Evolutionary conservation across 2,797 vertebrate genomes (phyloP).

Genomic region (Dipus sagitta): DNA sequence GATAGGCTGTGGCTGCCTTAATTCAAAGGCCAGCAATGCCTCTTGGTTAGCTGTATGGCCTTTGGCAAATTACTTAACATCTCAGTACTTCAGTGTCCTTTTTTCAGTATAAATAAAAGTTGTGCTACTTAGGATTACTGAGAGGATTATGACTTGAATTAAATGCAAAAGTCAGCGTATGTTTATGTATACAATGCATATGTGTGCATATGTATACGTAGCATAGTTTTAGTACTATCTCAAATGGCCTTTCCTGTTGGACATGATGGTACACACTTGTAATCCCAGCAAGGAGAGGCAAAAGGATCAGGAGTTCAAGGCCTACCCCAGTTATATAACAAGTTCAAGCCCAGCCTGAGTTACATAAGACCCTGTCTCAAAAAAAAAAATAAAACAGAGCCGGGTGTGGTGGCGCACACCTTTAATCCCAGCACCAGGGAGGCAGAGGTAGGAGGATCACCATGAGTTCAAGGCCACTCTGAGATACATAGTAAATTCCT

Average conservation of each 20-base stretch:
- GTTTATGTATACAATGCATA: background rate
- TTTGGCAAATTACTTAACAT: constrained; percentile 15
- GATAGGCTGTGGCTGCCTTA: background rate
- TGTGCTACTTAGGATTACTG: background rate
- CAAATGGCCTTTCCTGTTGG: background rate
- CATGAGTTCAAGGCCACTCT: background rate
- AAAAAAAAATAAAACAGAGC: background rate
- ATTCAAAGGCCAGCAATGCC: constrained; percentile 12
- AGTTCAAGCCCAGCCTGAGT: background rate
- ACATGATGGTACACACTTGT: background rate
- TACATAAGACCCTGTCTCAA: background rate
- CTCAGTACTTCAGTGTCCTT: background rate
- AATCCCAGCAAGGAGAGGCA: background rate
- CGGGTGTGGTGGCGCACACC: too few species aligned
- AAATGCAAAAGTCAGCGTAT: background rate
- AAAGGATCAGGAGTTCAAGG: background rate
- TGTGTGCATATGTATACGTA: background rate
- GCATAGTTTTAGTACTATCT: background rate
- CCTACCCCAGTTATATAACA: background rate
- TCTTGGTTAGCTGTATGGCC: background rate
- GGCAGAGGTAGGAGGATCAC: too few species aligned
- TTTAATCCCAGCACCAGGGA: too few species aligned
- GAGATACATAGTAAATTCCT: background rate
- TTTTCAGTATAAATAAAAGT: constrained; percentile 20
- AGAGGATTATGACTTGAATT: background rate